Evolutionary conservation across 2,113 vertebrate genomes (phyloP).

Genomic region (Lycocorax pyrrhopterus): DNA sequence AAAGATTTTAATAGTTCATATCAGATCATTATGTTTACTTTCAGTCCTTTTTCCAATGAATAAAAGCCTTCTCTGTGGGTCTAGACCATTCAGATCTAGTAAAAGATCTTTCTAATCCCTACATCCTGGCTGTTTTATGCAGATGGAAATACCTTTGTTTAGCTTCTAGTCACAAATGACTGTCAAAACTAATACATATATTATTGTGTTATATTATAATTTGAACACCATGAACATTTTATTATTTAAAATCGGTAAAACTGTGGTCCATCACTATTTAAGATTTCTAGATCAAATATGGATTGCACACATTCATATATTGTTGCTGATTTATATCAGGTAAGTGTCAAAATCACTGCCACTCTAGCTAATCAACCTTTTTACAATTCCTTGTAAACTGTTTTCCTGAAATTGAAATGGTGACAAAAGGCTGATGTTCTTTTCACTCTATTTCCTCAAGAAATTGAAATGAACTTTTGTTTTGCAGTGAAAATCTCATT

Average conservation of each 20-base stretch:
- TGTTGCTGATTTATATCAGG: background rate
- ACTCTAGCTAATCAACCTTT: background rate
- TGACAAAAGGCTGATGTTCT: background rate
- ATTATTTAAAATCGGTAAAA: background rate
- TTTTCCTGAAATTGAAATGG: background rate
- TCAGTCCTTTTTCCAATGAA: background rate
- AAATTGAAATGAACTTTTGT: constrained; percentile 25
- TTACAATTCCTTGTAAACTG: background rate
- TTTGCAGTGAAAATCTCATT: constrained; percentile 13
- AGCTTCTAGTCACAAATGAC: background rate
- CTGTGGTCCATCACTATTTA: background rate
- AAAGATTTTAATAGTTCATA: background rate
- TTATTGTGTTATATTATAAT: background rate
- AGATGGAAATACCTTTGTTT: background rate
- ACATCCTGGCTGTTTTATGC: background rate
- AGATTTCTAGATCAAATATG: background rate
- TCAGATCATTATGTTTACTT: background rate
- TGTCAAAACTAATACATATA: background rate
- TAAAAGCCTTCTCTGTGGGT: background rate
- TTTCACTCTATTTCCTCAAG: background rate
- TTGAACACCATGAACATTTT: background rate
- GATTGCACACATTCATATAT: background rate
- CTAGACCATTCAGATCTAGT: background rate
- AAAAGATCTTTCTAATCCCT: background rate
- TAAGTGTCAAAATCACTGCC: background rate